These are phyloP conservation scores for Mergus octosetaceus DNA, from an alignment of 2,797 vertebrate genomes.

Conservation along the genomic window DNA sequence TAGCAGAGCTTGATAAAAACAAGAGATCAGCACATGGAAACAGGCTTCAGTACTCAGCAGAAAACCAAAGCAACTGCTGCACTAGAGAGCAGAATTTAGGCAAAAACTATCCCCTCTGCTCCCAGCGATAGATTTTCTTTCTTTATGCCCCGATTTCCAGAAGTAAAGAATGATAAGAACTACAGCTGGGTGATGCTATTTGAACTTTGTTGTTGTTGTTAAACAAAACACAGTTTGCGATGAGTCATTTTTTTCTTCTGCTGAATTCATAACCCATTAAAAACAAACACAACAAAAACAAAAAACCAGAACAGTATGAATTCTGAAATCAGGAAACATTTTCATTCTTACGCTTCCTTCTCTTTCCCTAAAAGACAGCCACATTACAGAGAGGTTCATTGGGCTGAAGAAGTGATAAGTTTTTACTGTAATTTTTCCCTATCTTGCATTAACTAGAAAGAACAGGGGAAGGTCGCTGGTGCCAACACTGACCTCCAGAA, in stretches of 20 bases:
- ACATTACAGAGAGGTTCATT: not conserved
- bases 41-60: not conserved
- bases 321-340: not conserved
- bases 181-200: not conserved
- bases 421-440: not conserved
- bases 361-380: not conserved
- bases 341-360: not conserved
- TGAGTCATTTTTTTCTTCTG: not conserved
- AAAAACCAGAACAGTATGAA: not conserved
- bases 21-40: not conserved
- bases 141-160: not conserved
- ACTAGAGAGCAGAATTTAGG: not conserved
- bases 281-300: not conserved
- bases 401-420: not conserved
- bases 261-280: not conserved
- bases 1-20: not conserved
- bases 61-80: not conserved
- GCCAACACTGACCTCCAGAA: not conserved
- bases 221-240: not conserved
- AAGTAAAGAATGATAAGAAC: not conserved
- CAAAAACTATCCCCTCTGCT: accelerated
- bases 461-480: not conserved
- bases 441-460: not conserved
- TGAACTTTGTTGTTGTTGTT: not conserved
- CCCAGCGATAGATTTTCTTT: not conserved